Conservation (phyloP, 2,113 vertebrate species). For the Ptilorrhoa leucosticta region DNA sequence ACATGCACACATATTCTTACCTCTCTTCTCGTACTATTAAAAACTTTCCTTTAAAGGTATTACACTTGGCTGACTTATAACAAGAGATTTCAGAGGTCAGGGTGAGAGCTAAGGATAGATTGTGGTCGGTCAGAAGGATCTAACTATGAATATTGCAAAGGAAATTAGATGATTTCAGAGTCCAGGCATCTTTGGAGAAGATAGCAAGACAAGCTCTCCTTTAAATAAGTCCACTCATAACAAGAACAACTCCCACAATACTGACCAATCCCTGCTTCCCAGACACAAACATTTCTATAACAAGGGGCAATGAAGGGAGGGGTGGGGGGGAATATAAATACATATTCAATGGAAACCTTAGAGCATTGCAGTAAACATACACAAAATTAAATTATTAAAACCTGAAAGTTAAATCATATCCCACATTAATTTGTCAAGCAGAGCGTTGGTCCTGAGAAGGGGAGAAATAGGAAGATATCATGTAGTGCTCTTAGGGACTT, state of each 20-base stretch:
- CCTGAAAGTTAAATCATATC: not conserved
- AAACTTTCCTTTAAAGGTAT: not conserved
- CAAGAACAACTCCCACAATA: not conserved
- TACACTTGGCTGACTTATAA: not conserved
- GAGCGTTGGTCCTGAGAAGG: not conserved
- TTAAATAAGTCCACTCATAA: conserved; percentile 11
- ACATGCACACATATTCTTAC: not conserved
- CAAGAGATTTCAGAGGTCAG: not conserved
- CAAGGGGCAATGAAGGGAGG: not conserved
- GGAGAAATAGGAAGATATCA: not conserved
- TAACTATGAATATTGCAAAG: not conserved
- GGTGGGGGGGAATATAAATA: rapidly evolving
- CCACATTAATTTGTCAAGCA: not conserved
- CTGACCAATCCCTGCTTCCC: not conserved
- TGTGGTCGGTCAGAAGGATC: not conserved
- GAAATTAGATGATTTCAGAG: conserved; percentile 10
- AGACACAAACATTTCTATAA: not conserved
- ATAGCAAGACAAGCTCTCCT: not conserved
- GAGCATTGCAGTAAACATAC: not conserved
- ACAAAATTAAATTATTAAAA: not conserved
- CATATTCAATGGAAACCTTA: not conserved
- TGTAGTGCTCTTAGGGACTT: not conserved
- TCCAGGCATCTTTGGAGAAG: not conserved
- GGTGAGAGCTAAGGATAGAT: not conserved
- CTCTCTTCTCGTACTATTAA: not conserved